These are phyloP conservation scores for Opisthocomus hoazin DNA, from an alignment of 2,113 vertebrate genomes.

Conservation along the genomic window DNA sequence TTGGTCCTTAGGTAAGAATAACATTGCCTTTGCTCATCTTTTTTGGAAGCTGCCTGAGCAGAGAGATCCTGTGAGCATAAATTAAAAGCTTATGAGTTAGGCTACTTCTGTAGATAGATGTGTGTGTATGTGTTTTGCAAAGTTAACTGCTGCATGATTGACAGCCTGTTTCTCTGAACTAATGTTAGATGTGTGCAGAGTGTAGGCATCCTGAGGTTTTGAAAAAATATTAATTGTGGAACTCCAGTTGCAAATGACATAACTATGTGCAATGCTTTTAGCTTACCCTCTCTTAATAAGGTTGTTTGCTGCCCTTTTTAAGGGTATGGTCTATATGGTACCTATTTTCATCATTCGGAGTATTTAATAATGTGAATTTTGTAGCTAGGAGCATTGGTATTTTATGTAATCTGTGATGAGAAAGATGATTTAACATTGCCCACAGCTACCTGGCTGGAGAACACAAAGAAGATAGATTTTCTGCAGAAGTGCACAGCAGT, in stretches of 20 bases:
- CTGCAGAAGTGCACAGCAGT: background rate
- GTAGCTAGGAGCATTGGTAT: fast-evolving
- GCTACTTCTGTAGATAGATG: background rate
- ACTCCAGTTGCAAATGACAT: background rate
- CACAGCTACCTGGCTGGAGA: background rate
- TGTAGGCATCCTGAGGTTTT: background rate
- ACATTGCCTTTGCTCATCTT: background rate
- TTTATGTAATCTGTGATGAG: background rate
- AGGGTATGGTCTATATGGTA: background rate
- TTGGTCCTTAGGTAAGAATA: background rate
- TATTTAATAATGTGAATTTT: background rate
- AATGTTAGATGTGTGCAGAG: background rate
- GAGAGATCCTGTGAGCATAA: background rate
- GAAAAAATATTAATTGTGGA: background rate
- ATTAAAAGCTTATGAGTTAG: background rate
- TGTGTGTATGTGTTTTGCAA: background rate
- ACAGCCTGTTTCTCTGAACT: background rate
- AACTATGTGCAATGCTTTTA: background rate
- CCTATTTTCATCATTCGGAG: background rate
- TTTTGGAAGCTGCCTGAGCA: background rate
- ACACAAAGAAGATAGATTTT: background rate
- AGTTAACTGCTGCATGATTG: background rate
- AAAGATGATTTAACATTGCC: background rate
- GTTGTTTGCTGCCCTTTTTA: background rate
- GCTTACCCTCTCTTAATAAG: background rate